phyloP scores from a whole-genome alignment of 1,140 invertebrate genomes.

The Drosophila grimshawi region DNA sequence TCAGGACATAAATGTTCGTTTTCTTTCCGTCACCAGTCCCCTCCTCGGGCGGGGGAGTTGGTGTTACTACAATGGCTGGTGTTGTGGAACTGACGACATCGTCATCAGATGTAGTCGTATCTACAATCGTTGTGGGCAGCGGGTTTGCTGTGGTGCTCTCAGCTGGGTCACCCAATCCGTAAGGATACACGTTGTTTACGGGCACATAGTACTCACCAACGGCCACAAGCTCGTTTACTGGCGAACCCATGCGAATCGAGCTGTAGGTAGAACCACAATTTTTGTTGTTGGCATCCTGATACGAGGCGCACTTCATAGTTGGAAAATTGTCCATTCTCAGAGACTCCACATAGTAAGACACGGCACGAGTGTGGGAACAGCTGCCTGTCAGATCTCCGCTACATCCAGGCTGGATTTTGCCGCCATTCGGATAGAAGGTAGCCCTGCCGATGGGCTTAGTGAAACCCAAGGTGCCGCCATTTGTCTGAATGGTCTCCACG shows the following conservation, averaged over 20 bases:
- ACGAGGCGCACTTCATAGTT: constrained; percentile 41
- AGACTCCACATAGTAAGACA: constrained; percentile 75
- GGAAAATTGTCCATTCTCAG: constrained; percentile 56
- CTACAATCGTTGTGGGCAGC: background rate
- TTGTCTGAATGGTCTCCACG: constrained; percentile 91
- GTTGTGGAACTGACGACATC: background rate
- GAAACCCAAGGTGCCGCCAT: constrained; percentile 86
- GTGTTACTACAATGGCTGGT: constrained; percentile 3
- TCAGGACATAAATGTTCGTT: constrained; percentile 67
- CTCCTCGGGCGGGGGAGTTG: constrained; percentile 25
- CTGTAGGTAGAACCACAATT: constrained; percentile 63
- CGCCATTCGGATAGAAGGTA: constrained; percentile 65
- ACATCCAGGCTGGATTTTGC: constrained; percentile 86
- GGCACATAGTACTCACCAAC: constrained; percentile 67
- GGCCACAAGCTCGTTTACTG: constrained; percentile 39
- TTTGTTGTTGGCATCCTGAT: constrained; percentile 55
- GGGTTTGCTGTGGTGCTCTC: constrained; percentile 13
- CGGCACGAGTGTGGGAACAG: constrained; percentile 82
- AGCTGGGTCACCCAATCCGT: constrained; percentile 45
- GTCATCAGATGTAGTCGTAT: background rate
- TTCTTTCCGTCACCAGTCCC: constrained; percentile 26
- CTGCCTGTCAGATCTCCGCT: constrained; percentile 63
- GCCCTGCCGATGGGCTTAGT: constrained; percentile 59
- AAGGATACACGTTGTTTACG: constrained; percentile 51
- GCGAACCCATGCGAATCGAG: constrained; percentile 56